Base-by-base conservation (phyloP, 2,888 invertebrate genomes). In the Drosophila helvetica region DNA sequence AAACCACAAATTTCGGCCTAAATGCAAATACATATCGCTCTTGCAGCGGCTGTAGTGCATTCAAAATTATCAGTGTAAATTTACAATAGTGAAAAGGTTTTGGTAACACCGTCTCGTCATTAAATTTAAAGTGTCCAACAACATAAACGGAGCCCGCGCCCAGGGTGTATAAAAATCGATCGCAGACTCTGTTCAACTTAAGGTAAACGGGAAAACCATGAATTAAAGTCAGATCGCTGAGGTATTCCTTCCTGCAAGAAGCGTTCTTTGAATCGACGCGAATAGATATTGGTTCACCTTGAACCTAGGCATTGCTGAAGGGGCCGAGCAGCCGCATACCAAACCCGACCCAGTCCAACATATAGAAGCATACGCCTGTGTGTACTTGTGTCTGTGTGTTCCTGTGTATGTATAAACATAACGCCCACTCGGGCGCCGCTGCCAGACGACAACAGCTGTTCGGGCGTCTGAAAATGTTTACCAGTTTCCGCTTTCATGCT, bases 1-100 rank as follows among this genome's bases (percentile, higher is more conserved):
- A 33, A 33, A 33, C 33, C 4, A 19, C 18, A n/a, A 15, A 47
- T 53, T 68, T 62, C 78, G 68, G 52, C 66, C 45, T 64, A 62
- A 71, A 80, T 82, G 86, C 81, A 82, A 86, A 64, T 82, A 45
- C 83, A 77, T 65, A 67, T 38, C 67, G 63, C 52, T 67, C 15
- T 48, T 8, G n/a, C 59, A 50, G 67, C 71, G 53, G 55, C 22
- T 71, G 70, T 57, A 71, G 70, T 71, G 70, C 70, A 71, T 71
- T 51, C 72, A 15, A 71, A 71, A 71, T 71, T 64, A 25, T 12
- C 51, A 50, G 22, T n/a, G 57, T 58, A 18, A 64, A n/a, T 9
- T 19, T 4, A 15, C 47, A 53, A 48, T 5, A n/a, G 33, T 33
- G 5, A 5, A 5, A 33, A 15, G 2, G 12, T n/a, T n/a, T 38